phyloP scores from a whole-genome alignment of 2,797 vertebrate species.

The Danio albolineatus region DNA sequence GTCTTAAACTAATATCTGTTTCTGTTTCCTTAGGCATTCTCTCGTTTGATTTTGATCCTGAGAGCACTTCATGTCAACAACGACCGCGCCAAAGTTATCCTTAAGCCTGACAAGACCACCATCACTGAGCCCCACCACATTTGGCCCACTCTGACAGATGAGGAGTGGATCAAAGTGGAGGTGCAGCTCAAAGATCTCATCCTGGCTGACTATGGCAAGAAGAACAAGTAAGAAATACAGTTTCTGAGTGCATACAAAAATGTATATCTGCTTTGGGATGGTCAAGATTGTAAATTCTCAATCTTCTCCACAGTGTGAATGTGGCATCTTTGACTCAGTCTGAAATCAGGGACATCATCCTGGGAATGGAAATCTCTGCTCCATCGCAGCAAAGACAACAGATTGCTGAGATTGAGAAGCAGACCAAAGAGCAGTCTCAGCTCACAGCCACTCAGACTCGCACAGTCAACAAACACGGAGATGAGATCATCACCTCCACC shows the following conservation, averaged over 20 bases:
- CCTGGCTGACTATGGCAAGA: slow-evolving; percentile 98
- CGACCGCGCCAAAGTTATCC: slow-evolving; percentile 96
- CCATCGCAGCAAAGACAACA: slow-evolving; percentile 98
- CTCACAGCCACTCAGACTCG: slow-evolving; percentile 97
- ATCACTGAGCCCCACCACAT: slow-evolving; percentile 99
- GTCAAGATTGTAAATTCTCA: neutral
- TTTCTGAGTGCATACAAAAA: neutral
- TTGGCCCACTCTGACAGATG: slow-evolving; percentile 98
- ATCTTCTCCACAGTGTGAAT: slow-evolving; percentile 85
- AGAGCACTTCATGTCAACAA: slow-evolving; percentile 97
- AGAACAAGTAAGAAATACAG: slow-evolving; percentile 91
- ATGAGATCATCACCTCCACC: slow-evolving; percentile 99
- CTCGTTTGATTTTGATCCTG: slow-evolving; percentile 96
- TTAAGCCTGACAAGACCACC: slow-evolving; percentile 98
- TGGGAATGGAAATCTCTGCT: slow-evolving; percentile 99
- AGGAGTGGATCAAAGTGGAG: slow-evolving; percentile 99
- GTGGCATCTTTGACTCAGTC: slow-evolving; percentile 98
- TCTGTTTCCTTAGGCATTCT: slow-evolving; percentile 88
- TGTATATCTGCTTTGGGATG: neutral
- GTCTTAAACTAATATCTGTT: neutral
- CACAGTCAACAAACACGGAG: slow-evolving; percentile 98
- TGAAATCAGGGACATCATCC: slow-evolving; percentile 98
- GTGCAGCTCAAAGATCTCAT: slow-evolving; percentile 99
- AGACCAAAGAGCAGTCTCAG: slow-evolving; percentile 99
- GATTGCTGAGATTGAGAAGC: slow-evolving; percentile 99